Conservation (phyloP, 2,888 invertebrate genomes). For the Cepaea hortensis region DNA sequence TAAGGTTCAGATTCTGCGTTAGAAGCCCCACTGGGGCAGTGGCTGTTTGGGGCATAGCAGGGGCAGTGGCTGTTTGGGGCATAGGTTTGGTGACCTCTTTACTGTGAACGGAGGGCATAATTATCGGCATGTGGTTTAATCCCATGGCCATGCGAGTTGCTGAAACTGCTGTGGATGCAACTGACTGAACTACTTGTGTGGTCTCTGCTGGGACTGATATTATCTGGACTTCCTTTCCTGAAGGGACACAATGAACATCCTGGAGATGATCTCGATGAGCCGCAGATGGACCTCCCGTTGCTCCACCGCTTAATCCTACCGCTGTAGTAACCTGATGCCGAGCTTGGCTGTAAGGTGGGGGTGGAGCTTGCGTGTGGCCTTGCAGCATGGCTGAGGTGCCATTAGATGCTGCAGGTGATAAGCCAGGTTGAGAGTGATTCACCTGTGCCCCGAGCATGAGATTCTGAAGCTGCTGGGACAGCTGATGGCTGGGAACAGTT, state of each 20-base stretch:
- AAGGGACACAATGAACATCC: constrained; percentile 40
- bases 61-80: constrained; percentile 95
- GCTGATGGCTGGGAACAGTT: constrained; percentile 31
- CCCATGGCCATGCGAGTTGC: constrained; percentile 90
- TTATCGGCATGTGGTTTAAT: constrained; percentile 90
- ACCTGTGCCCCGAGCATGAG: constrained; percentile 24
- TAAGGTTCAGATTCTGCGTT: constrained; percentile 20
- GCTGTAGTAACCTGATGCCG: constrained; percentile 25
- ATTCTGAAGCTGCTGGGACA: constrained; percentile 44
- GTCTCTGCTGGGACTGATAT: constrained; percentile 50
- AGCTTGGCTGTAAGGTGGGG: constrained; percentile 53
- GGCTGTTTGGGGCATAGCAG: constrained; percentile 92
- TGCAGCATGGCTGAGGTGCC: constrained; percentile 50
- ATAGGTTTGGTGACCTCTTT: constrained; percentile 95
- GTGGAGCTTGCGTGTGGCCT: constrained; percentile 50
- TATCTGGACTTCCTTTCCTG: constrained; percentile 46
- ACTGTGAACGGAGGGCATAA: constrained; percentile 97
- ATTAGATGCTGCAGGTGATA: not conserved
- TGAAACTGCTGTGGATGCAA: constrained; percentile 57
- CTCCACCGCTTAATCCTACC: constrained; percentile 7
- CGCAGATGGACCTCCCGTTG: not conserved
- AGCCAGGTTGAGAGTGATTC: constrained; percentile 1
- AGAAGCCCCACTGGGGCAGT: constrained; percentile 85
- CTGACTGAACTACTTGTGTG: constrained; percentile 52
- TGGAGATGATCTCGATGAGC: constrained; percentile 41